These are phyloP conservation scores for Acleris laterana DNA, from an alignment of 2,888 invertebrate species.

Conservation along the genomic window DNA sequence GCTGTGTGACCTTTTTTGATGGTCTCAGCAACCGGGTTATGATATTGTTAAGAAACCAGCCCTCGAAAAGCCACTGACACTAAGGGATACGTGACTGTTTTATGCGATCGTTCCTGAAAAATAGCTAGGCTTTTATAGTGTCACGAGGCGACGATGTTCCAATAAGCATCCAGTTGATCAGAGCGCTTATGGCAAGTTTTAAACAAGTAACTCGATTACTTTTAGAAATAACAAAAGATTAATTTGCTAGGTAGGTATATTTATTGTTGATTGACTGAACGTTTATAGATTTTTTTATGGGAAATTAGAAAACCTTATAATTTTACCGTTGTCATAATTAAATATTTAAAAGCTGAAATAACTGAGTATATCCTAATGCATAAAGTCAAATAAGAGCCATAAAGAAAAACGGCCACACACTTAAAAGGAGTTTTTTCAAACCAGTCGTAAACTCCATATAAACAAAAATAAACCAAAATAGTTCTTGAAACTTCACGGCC, in stretches of 20 bases:
- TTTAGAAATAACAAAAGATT: background rate
- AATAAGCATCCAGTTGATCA: conserved; percentile 61
- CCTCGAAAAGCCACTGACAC: conserved; percentile 62
- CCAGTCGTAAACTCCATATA: no score
- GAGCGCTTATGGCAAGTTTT: conserved; percentile 59
- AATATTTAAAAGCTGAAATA: no score
- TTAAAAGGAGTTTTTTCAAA: no score
- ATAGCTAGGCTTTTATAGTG: conserved; percentile 56
- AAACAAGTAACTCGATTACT: conserved; percentile 62
- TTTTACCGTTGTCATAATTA: no score
- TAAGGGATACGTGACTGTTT: conserved; percentile 73
- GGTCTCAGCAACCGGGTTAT: conserved; percentile 57
- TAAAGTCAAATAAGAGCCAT: no score
- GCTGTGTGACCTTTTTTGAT: conserved; percentile 46
- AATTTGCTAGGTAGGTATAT: no score
- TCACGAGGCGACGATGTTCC: conserved; percentile 62
- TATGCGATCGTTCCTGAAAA: conserved; percentile 62
- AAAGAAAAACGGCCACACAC: no score
- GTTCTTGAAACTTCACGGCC: no score
- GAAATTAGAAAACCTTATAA: no score
- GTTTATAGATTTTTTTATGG: no score
- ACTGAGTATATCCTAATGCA: no score
- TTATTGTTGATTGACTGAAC: background rate
- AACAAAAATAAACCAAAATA: no score
- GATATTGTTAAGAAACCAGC: conserved; percentile 64